phyloP scores from a whole-genome alignment of 2,113 vertebrate genomes.

The Callithrix jacchus region DNA sequence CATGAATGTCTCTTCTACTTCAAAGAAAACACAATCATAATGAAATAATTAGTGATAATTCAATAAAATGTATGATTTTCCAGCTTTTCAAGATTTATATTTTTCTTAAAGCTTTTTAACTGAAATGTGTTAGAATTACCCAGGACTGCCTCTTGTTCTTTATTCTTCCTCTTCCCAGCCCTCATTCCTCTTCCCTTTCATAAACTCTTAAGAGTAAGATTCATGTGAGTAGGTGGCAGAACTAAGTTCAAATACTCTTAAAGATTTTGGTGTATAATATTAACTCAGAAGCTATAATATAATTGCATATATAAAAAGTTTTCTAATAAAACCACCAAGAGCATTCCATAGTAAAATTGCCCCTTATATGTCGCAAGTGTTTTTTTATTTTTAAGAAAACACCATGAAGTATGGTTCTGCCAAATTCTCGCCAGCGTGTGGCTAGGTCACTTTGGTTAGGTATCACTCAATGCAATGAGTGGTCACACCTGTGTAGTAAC shows the following conservation, averaged over 20 bases:
- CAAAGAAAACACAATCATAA: not conserved
- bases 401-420: not conserved
- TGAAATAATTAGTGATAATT: slow-evolving; percentile 27
- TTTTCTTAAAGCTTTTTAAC: slow-evolving; percentile 13
- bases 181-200: not conserved
- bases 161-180: not conserved
- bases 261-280: not conserved
- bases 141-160: not conserved
- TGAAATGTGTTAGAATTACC: slow-evolving; percentile 35
- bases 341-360: not conserved
- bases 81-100: not conserved
- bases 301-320: not conserved
- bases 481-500: not conserved
- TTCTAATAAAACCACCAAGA: not conserved
- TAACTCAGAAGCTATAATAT: slow-evolving; percentile 31
- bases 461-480: not conserved
- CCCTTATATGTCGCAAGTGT: not conserved
- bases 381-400: not conserved
- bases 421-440: not conserved
- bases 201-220: slow-evolving; percentile 2
- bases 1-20: not conserved
- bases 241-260: slow-evolving; percentile 23
- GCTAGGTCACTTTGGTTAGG: not conserved
- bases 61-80: not conserved
- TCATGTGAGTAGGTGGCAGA: not conserved